Evolutionary conservation across 1,140 invertebrate genomes (phyloP), one percentile per base, ranked within the genome.

Genomic region (Grapholita molesta): DNA sequence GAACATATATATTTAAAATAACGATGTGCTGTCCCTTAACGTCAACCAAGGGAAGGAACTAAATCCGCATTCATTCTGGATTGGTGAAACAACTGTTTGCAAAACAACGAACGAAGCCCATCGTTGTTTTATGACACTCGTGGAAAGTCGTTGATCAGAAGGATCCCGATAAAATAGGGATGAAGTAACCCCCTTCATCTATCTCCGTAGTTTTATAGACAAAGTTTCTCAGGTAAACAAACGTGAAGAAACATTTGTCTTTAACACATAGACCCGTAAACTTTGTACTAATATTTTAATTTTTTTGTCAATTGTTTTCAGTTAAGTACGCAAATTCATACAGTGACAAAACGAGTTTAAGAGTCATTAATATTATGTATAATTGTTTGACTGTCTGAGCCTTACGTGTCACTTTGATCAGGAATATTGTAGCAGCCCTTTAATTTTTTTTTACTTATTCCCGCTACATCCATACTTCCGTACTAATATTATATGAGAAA

Each of bases 141-240:
- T 18, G 30, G 55, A 4, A 12, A 61, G 12, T 15, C 55, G 24
- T 28, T 32, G 28, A 61, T 61, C 55, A 32, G n/a, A 7, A 61
- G 24, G 23, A 61, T 15, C 18, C 24, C 28, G n/a, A 61, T 61
- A 61, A 61, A 61, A 61, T n/a, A 61, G 25, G 25, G 55, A 11
- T 5, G 2, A 24, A 23, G 53, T 6, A 12, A 61, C 55, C 25
- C 42, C 7, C 15, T 30, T 21, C 12, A 6, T 30, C 25, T 28
- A 7, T 18, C 23, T 23, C 24, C 24, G 53, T 61, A 61, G 55
- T 61, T 61, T 61, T 61, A 61, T 61, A n/a, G 24, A 21, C n/a
- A 32, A 61, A 61, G 24, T 61, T 61, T 25, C 32, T 28, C 55
- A 61, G 55, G 55, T 61, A 61, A 61, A 61, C 24, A 15, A 61